Evolutionary conservation across 1,140 invertebrate genomes (phyloP), one percentile per base, ranked within the genome.

Genomic region (Cotesia vestalis): DNA sequence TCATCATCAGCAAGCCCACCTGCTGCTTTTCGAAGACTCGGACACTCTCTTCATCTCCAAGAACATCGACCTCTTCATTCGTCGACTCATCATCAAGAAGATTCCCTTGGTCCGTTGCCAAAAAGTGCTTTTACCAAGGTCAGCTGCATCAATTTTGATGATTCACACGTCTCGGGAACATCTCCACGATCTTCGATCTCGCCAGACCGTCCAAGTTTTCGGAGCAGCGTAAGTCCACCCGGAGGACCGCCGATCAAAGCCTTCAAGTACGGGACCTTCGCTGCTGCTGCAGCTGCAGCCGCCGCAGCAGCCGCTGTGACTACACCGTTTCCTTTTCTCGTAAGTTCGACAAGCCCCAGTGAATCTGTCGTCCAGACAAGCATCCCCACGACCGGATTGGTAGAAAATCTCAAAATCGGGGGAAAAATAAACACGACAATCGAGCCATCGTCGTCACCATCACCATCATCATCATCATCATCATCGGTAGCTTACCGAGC

Each of bases 71-170:
- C 17, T 4, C 27, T 36, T n/a, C 61, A 61, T 46, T 8, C n/a
- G 17, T 20, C 35, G 5, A 55, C 60, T 17, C 71, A 66, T 38
- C 53, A 66, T 36, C 4, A 75, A 77, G 66, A 74, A 69, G 4
- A 78, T 76, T 60, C 69, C 78, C 4, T 61, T 75, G 55, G 75
- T 75, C 75, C 73, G 51, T 55, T 82, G 85, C 53, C 90, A 91
- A 76, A 67, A 55, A 94, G 93, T 82, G 93, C 93, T 2, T 95
- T 95, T 72, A 94, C 93, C 1, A 95, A 95, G 86, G 93, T 95
- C 61, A 86, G 82, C 63, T 69, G 88, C 20, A 66, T 76, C 5
- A 72, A 52, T 9, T 83, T 82, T 57, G 79, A 80, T 35, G 80
- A 86, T 6, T 74, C 86, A 14, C 84, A 67, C 27, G 27, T 27